Base-by-base conservation (phyloP, 2,888 invertebrate species). In the Trissolcus brochymenae region DNA sequence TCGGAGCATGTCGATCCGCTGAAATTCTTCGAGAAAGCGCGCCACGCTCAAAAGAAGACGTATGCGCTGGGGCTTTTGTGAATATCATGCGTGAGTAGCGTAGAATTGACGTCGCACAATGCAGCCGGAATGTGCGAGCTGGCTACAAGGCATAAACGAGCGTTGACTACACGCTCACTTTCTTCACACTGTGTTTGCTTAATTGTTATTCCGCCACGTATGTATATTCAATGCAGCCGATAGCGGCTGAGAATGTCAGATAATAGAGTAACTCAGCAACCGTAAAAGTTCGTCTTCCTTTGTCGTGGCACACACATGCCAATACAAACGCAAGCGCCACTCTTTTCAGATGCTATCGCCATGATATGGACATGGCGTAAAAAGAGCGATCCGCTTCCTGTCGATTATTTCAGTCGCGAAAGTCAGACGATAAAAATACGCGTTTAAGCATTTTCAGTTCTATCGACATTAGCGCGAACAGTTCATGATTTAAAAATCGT, bases 341-440 rank as follows among this genome's bases (percentile, higher is more conserved):
- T 70, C 14, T 46, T 41, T 46, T 43, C 49, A 66, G 70, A 70
- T 74, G 61, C 49, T 78, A 66, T 74, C 66, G 61, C 62, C 46
- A 46, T 57, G 66, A 74, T 74, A 78, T 66, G 70, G 66, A 66
- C 74, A 74, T 61, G 74, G 70, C 74, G 73, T 74, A 73, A 76
- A 79, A 76, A 79, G 76, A 79, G 71, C 76, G 64, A 76, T 76
- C 78, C 43, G 61, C 80, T 80, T 81, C 79, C 80, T 76, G 79
- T 64, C 72, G 79, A 79, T 81, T 73, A 73, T 66, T 73, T 73
- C 66, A 66, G 49, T 25, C 73, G 73, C 73, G 73, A 66, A 73
- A 73, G 73, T 61, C 40, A n/a, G 54, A 51, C 49, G 50, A 53
- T 9, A 66, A 50, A 49, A 61, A 60, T 53, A 51, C 55, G 50